These are phyloP conservation scores for Temnothorax nylanderi DNA, from an alignment of 1,140 invertebrate genomes.

Conservation along the genomic window DNA sequence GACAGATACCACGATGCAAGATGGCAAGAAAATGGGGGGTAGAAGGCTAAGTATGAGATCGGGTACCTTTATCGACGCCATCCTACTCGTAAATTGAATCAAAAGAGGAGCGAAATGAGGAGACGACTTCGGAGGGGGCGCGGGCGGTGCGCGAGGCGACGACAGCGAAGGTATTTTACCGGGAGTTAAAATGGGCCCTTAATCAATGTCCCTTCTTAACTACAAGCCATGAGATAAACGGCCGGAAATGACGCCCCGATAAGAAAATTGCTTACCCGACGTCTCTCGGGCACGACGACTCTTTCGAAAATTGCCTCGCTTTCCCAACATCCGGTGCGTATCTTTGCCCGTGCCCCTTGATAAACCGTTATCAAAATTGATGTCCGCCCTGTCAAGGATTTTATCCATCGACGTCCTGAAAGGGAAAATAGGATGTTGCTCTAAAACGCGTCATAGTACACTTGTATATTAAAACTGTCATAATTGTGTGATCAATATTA, in stretches of 20 bases:
- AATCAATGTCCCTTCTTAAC: constrained; percentile 83
- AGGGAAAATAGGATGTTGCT: not conserved
- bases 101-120: constrained; percentile 78
- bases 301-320: constrained; percentile 73
- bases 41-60: constrained; percentile 63
- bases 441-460: not conserved
- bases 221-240: constrained; percentile 84
- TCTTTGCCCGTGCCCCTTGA: constrained; percentile 37
- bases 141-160: constrained; percentile 58
- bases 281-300: constrained; percentile 60
- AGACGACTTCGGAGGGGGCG: constrained; percentile 21
- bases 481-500: not conserved
- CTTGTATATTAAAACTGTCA: not conserved
- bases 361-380: constrained; percentile 75
- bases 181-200: constrained; percentile 82
- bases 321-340: constrained; percentile 71
- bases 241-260: constrained; percentile 84
- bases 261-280: constrained; percentile 83
- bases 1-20: constrained; percentile 54
- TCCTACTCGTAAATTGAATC: constrained; percentile 84
- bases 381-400: constrained; percentile 53
- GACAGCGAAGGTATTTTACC: constrained; percentile 73
- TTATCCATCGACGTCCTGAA: constrained; percentile 23
- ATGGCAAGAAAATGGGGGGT: constrained; percentile 20
- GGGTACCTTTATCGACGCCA: constrained; percentile 80